Percentiles rank a stretch among this genome's conserved stretches.
Evolutionary conservation across 1,140 invertebrate genomes (phyloP).

Genomic region (Lithobius niger): DNA sequence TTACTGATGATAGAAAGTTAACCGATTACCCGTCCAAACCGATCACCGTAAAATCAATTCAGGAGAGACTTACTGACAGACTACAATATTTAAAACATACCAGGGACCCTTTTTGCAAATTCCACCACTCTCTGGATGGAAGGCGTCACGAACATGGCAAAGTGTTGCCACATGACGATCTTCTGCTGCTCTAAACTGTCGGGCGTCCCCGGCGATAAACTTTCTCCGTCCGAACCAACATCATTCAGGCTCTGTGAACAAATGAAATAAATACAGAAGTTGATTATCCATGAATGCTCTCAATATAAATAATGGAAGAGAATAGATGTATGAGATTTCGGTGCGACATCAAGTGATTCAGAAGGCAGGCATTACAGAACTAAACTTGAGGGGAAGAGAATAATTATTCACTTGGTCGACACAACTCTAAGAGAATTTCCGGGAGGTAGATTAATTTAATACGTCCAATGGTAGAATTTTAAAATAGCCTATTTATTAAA

Average conservation of each 20-base stretch:
- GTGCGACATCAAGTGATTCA: background rate
- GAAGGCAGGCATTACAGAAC: background rate
- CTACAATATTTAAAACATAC: conserved; percentile 21
- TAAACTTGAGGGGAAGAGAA: background rate
- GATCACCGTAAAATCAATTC: too few species aligned
- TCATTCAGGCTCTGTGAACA: conserved; percentile 25
- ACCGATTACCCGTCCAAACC: too few species aligned
- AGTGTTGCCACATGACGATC: conserved; percentile 32
- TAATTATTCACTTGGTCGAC: background rate
- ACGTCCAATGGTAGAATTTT: background rate
- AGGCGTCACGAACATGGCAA: conserved; percentile 41
- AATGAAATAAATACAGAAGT: conserved; percentile 8
- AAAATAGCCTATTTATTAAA: background rate
- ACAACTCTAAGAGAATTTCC: background rate
- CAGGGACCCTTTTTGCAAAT: conserved; percentile 81
- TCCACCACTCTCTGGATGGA: conserved; percentile 83
- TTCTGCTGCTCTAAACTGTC: conserved; percentile 32
- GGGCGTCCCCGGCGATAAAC: conserved; percentile 16
- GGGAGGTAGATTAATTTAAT: background rate
- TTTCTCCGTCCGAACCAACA: conserved; percentile 15
- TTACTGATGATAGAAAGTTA: too few species aligned
- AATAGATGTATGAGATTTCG: background rate
- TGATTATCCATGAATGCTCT: background rate
- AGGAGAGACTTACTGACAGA: background rate
- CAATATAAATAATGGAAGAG: too few species aligned